These are phyloP conservation scores for Myocastor coypus DNA, from an alignment of 2,113 vertebrate species.

Conservation along the genomic window DNA sequence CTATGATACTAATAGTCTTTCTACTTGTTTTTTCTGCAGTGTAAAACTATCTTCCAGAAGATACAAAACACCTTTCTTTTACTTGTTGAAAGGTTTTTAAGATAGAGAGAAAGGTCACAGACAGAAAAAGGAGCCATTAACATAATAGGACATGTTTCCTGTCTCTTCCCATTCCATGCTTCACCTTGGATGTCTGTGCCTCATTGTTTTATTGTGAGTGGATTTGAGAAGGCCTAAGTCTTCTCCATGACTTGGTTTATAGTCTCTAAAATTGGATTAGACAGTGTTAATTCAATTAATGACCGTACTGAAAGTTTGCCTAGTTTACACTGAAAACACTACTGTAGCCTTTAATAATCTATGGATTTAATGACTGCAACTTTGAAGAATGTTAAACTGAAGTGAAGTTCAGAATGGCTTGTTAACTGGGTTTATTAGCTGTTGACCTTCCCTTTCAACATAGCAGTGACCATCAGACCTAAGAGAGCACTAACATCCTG, in stretches of 20 bases:
- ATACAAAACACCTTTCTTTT: constrained; percentile 65
- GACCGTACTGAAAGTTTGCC: constrained; percentile 84
- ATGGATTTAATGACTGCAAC: constrained; percentile 87
- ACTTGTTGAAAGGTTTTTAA: constrained; percentile 47
- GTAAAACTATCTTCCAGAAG: constrained; percentile 61
- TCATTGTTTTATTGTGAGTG: not conserved
- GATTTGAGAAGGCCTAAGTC: constrained; percentile 36
- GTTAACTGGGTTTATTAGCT: constrained; percentile 89
- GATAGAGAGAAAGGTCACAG: constrained; percentile 13
- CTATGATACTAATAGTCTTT: constrained; percentile 11
- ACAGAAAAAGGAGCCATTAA: constrained; percentile 33
- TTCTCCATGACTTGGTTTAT: constrained; percentile 79
- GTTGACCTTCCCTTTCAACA: constrained; percentile 90
- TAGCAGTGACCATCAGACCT: constrained; percentile 83
- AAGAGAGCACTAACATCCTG: constrained; percentile 85
- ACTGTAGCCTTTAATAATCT: constrained; percentile 84
- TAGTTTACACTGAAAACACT: constrained; percentile 81
- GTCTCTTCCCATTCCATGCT: not conserved
- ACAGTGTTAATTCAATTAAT: constrained; percentile 88
- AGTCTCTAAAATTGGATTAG: constrained; percentile 84
- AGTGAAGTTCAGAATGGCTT: constrained; percentile 88
- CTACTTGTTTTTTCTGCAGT: not conserved
- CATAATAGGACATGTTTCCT: not conserved
- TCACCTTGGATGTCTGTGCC: constrained; percentile 4
- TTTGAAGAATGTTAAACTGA: constrained; percentile 87